Evolutionary conservation across 2,113 vertebrate genomes (phyloP).

Genomic region (Anoura caudifer): DNA sequence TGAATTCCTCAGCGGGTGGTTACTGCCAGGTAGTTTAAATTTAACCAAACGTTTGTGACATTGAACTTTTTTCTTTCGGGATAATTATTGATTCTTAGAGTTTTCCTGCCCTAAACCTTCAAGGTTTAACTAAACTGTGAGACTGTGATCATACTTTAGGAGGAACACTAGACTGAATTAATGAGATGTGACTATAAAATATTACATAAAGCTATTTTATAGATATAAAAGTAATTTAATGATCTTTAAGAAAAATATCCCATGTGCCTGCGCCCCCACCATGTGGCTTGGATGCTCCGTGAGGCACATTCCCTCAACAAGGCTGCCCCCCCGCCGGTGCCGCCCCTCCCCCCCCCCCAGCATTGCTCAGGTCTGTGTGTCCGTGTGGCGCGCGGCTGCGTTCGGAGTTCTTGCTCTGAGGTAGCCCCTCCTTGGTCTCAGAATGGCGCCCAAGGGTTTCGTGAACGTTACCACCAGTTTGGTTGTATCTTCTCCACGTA

Average conservation of each 20-base stretch:
- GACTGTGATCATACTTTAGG: not conserved
- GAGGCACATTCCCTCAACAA: not conserved
- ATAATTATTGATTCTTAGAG: not conserved
- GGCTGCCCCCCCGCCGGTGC: too few species aligned
- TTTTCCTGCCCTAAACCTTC: not conserved
- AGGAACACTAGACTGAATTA: not conserved
- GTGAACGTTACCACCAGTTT: not conserved
- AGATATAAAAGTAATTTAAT: not conserved
- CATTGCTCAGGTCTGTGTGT: not conserved
- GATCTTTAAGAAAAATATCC: not conserved
- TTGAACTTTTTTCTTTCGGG: not conserved
- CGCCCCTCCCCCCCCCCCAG: not conserved
- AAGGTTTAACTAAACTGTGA: not conserved
- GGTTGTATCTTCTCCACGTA: not conserved
- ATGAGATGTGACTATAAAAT: not conserved
- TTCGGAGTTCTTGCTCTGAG: not conserved
- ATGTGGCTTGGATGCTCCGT: not conserved
- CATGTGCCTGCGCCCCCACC: not conserved
- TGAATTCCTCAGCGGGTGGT: not conserved
- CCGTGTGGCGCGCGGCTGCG: not conserved
- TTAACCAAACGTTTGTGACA: not conserved
- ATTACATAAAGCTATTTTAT: not conserved
- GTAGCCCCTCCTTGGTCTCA: too few species aligned
- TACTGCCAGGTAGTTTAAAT: not conserved
- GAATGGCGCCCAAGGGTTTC: not conserved